Base-by-base conservation (phyloP, 2,888 invertebrate genomes). In the Neria commutata region DNA sequence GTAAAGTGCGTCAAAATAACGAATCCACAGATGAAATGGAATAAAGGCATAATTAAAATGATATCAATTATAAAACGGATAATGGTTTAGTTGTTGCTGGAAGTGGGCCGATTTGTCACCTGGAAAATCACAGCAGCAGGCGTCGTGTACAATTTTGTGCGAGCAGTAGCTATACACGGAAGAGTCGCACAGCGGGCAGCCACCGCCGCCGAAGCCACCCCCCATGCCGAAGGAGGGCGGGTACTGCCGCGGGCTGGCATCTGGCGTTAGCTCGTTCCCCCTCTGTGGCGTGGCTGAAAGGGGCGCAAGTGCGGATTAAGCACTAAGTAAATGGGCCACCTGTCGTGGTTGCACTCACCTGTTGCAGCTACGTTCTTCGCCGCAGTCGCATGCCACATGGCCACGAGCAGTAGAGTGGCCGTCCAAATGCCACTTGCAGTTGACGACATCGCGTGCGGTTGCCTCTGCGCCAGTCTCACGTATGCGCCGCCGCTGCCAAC, bases 151-250 rank as follows among this genome's bases (percentile, higher is more conserved):
- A 58, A 91, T 83, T 80, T 90, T 91, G 60, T 89, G 86, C 0
- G 87, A 87, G 75, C 91, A 91, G 78, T 91, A 91, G 67, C 88
- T 86, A 78, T 87, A 91, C 3, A 91, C 91, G 0, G 91, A 91
- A 0, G 89, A 87, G 75, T 91, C 91, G 70, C 91, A 91, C 25
- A 88, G 76, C 0, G 91, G 91, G 68, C 91, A 91, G n/a, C 84
- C 72, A 3, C 61, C 55, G 14, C 21, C 54, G 17, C 53, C 16
- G 40, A 55, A 1, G 47, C 34, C 5, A 26, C 37, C 4, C 54
- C 62, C 16, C 24, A 8, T 17, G 23, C 23, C 14, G 14, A 16
- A 25, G 1, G 42, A 24, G 52, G 58, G 45, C 49, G 14, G 11
- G 6, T 29, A 29, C 5, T 29, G 37, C 10, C 2, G 4, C 17